Evolutionary conservation across 2,888 invertebrate genomes (phyloP).

Genomic region (Philaethria dido): DNA sequence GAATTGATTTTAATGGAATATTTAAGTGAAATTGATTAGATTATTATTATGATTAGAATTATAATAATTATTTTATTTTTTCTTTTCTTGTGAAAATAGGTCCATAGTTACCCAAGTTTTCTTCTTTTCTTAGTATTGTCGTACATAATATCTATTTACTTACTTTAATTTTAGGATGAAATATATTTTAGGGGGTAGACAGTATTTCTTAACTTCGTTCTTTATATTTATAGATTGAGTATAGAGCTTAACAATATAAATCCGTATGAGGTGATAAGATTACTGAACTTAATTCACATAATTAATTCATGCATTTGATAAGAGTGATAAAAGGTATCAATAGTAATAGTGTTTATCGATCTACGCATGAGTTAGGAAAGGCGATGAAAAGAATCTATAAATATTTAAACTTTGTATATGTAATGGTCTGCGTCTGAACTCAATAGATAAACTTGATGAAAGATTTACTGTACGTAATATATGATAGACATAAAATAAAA

Average conservation of each 20-base stretch:
- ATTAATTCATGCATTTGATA: slow-evolving; percentile 18
- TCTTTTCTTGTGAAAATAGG: no score
- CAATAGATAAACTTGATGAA: slow-evolving; percentile 59
- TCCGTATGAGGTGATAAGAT: slow-evolving; percentile 13
- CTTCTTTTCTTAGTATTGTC: no score
- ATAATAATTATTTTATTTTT: no score
- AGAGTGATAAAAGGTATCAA: slow-evolving; percentile 48
- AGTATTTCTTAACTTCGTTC: no score
- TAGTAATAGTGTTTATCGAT: slow-evolving; percentile 64
- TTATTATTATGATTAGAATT: no score
- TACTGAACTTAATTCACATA: slow-evolving; percentile 11
- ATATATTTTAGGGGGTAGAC: no score
- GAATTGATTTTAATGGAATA: no score
- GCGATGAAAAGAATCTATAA: slow-evolving; percentile 73
- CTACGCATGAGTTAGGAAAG: slow-evolving; percentile 62
- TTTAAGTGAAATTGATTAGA: no score
- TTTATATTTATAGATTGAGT: no score
- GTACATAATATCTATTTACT: no score
- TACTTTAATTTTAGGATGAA: no score
- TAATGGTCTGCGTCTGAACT: slow-evolving; percentile 51
- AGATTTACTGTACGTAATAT: slow-evolving; percentile 62
- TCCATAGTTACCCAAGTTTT: no score
- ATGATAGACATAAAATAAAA: slow-evolving; percentile 18
- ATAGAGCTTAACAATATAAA: neutral
- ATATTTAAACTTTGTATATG: slow-evolving; percentile 63